Evolutionary conservation across 2,797 vertebrate genomes (phyloP).

Genomic region (Pseudomugil tenellus): DNA sequence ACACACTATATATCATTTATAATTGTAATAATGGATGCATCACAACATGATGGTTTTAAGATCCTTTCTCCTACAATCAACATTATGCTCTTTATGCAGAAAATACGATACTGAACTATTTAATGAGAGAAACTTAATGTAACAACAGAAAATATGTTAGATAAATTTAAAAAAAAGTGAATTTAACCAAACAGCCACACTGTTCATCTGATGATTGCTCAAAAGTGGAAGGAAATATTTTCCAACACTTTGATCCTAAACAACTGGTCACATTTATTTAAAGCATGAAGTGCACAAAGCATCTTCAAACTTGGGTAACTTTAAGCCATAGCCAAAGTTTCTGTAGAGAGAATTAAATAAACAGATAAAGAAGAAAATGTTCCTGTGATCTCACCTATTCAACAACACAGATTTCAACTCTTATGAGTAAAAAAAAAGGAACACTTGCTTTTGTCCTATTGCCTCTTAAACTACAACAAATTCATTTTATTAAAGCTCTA

Average conservation of each 20-base stretch:
- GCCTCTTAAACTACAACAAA: background rate
- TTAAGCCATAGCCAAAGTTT: background rate
- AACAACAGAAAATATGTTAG: background rate
- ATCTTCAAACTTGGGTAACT: background rate
- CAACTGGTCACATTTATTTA: background rate
- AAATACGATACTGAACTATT: background rate
- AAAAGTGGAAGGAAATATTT: background rate
- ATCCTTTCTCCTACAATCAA: background rate
- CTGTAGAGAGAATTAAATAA: background rate
- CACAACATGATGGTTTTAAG: background rate
- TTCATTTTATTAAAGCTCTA: background rate
- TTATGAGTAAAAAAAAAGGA: background rate
- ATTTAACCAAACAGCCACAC: background rate
- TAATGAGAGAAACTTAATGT: background rate
- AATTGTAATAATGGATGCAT: background rate
- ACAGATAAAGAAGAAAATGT: background rate
- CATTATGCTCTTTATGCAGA: background rate
- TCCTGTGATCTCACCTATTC: background rate
- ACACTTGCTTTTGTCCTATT: background rate
- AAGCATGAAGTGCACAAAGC: background rate
- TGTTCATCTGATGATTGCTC: background rate
- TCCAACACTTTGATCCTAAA: background rate
- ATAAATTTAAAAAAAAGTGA: background rate
- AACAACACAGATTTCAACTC: background rate
- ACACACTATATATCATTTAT: background rate